These are phyloP conservation scores for Drosophila nikananu DNA, from an alignment of 1,140 invertebrate genomes.

Conservation along the genomic window DNA sequence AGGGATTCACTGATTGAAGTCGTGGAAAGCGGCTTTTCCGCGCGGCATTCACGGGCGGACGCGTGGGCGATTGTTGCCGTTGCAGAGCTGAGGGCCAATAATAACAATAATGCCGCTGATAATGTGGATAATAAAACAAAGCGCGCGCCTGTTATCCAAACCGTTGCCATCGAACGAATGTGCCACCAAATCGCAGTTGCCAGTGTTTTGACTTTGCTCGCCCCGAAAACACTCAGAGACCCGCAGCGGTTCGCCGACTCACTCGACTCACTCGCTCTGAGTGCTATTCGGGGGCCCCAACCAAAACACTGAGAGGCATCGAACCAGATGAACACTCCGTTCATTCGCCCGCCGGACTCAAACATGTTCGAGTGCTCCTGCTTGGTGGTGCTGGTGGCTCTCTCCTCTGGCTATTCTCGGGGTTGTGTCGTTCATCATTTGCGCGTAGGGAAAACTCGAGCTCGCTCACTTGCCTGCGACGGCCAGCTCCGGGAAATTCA, in stretches of 20 bases:
- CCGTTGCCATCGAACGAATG: conserved; percentile 85
- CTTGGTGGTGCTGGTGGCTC: conserved; percentile 9
- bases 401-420: conserved; percentile 4
- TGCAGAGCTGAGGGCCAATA: conserved; percentile 73
- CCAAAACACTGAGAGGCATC: conserved; percentile 69
- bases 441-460: conserved; percentile 63
- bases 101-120: conserved; percentile 85
- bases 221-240: conserved; percentile 25
- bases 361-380: conserved; percentile 37
- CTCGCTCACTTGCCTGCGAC: conserved; percentile 28
- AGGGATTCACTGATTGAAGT: conserved; percentile 48
- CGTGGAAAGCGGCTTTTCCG: conserved; percentile 45
- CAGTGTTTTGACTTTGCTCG: conserved; percentile 82
- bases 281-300: conserved; percentile 32
- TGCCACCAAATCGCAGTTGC: conserved; percentile 84
- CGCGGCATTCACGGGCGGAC: conserved; percentile 46
- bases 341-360: conserved; percentile 30
- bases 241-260: neutral
- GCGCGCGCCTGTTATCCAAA: conserved; percentile 85
- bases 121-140: conserved; percentile 85
- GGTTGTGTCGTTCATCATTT: conserved; percentile 67
- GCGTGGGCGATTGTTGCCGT: conserved; percentile 47
- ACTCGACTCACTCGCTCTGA: conserved; percentile 17
- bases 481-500: conserved; percentile 69
- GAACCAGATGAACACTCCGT: conserved; percentile 57